These are phyloP conservation scores for Drosophila sechellia DNA, from an alignment of 1,140 invertebrate species.

Conservation along the genomic window DNA sequence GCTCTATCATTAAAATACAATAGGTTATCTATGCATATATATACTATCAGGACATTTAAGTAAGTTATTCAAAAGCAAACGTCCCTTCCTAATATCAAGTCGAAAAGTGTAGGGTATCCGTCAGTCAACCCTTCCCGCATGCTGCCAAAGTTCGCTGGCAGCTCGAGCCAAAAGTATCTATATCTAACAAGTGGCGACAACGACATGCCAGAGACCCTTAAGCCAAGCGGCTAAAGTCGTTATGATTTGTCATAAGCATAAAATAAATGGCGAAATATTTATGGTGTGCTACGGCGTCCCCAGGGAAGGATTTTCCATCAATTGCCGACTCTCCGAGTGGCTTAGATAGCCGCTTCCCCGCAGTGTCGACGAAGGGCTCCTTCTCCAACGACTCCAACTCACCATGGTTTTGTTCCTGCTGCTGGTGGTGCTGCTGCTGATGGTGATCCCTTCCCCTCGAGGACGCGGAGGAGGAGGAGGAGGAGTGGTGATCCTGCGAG, in stretches of 20 bases:
- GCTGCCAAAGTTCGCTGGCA: constrained; percentile 15
- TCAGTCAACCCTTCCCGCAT: not conserved
- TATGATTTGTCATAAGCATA: constrained; percentile 84
- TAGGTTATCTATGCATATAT: too few relatives aligned
- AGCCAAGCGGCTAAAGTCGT: constrained; percentile 77
- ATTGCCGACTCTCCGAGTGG: constrained; percentile 17
- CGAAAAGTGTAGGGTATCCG: not conserved
- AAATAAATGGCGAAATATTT: constrained; percentile 84
- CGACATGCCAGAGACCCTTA: constrained; percentile 73
- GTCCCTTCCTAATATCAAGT: too few relatives aligned
- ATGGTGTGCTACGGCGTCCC: constrained; percentile 62
- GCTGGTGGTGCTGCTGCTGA: constrained; percentile 63
- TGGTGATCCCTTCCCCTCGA: constrained; percentile 66
- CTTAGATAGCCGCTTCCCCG: constrained; percentile 24
- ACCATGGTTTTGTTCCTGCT: constrained; percentile 61
- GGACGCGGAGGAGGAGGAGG: constrained; percentile 34
- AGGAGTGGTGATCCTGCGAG: constrained; percentile 68
- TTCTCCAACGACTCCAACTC: constrained; percentile 29
- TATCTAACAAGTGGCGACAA: constrained; percentile 77
- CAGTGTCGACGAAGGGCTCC: not conserved
- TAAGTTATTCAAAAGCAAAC: too few relatives aligned
- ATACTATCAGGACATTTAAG: not conserved
- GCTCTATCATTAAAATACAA: too few relatives aligned
- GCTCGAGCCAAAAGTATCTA: constrained; percentile 67
- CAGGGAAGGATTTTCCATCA: constrained; percentile 24